phyloP scores from a whole-genome alignment of 2,888 invertebrate species.

The Stenurella melanura region DNA sequence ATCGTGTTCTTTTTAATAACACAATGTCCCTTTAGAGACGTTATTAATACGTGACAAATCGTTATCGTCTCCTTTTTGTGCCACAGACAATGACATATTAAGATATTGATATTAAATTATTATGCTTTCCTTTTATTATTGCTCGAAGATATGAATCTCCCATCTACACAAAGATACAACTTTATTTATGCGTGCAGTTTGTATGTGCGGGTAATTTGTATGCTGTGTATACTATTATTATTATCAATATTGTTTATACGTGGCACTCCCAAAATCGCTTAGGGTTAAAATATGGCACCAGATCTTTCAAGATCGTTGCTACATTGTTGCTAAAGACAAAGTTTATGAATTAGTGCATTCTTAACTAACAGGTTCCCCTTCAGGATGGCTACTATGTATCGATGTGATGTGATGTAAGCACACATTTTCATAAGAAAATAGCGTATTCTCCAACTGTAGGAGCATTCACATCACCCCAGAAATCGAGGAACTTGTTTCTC shows the following conservation, averaged over 20 bases:
- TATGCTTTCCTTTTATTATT: constrained; percentile 13
- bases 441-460: no score
- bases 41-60: constrained; percentile 26
- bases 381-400: no score
- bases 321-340: no score
- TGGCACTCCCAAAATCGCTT: neutral
- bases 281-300: neutral
- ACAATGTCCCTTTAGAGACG: neutral
- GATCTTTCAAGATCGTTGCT: no score
- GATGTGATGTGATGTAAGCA: no score
- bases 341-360: no score
- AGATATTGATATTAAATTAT: constrained; percentile 23
- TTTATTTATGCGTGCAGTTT: neutral
- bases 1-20: constrained; percentile 23
- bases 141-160: neutral
- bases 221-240: neutral
- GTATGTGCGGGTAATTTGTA: neutral
- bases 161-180: neutral
- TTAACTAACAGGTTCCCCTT: no score
- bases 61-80: constrained; percentile 10
- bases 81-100: constrained; percentile 27
- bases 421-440: no score
- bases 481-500: no score
- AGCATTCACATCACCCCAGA: no score
- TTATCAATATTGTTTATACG: neutral